Percentiles rank a stretch among this genome's conserved stretches.
Evolutionary conservation across 2,888 invertebrate species (phyloP).

Genomic region (Helleia helle): DNA sequence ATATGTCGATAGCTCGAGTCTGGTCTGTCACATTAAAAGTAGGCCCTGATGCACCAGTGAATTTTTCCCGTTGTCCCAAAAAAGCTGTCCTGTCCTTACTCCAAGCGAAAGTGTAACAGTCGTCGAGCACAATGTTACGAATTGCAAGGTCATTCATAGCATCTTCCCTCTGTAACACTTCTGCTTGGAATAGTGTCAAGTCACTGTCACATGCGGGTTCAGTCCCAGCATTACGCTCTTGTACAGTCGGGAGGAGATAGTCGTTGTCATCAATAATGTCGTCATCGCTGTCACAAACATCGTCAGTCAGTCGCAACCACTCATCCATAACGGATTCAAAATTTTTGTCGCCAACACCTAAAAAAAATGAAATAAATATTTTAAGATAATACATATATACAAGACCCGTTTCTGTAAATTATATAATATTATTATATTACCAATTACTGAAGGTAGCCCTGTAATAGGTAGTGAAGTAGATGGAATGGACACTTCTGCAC

Average conservation of each 20-base stretch:
- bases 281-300: background rate
- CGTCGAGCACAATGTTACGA: conserved; percentile 14
- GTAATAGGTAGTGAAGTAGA: too few relatives aligned
- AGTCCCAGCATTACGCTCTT: background rate
- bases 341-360: background rate
- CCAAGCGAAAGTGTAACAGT: conserved; percentile 19
- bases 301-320: too few relatives aligned
- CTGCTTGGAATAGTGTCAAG: background rate
- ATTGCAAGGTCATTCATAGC: conserved; percentile 12
- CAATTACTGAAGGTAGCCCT: too few relatives aligned
- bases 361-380: too few relatives aligned
- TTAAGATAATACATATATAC: too few relatives aligned
- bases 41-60: conserved; percentile 21
- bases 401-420: too few relatives aligned
- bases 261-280: background rate
- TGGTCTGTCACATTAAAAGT: conserved; percentile 21
- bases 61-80: conserved; percentile 17
- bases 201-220: conserved; percentile 5
- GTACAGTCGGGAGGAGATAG: conserved; percentile 13
- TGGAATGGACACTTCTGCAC: too few relatives aligned
- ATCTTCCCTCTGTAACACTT: background rate
- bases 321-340: background rate
- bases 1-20: conserved; percentile 14
- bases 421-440: too few relatives aligned
- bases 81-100: conserved; percentile 17